These are phyloP conservation scores for Phocides pigmalion DNA, from an alignment of 1,140 invertebrate species.

Conservation along the genomic window DNA sequence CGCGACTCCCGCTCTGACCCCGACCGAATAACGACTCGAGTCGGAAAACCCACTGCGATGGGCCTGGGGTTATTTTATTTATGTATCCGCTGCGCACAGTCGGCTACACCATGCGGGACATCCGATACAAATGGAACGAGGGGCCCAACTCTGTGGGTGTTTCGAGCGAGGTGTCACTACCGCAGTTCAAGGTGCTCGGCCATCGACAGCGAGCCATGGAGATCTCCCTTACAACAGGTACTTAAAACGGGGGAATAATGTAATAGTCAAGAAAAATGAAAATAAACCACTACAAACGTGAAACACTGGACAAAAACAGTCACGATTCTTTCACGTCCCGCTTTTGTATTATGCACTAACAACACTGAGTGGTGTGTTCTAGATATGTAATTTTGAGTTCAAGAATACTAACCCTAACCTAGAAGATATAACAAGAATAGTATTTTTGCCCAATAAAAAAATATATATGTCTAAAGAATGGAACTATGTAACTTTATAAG, in stretches of 20 bases:
- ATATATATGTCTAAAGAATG: too few relatives aligned
- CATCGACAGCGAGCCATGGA: constrained; percentile 95
- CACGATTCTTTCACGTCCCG: constrained; percentile 81
- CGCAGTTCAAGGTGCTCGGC: constrained; percentile 97
- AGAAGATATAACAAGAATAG: constrained; percentile 3
- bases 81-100: constrained; percentile 89
- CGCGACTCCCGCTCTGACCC: constrained; percentile 73
- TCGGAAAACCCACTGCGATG: constrained; percentile 87
- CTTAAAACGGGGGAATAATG: constrained; percentile 58
- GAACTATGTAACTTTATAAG: too few relatives aligned
- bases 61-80: constrained; percentile 87
- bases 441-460: neutral
- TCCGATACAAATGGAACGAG: constrained; percentile 97
- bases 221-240: constrained; percentile 96
- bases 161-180: constrained; percentile 95
- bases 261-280: constrained; percentile 43
- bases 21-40: constrained; percentile 77
- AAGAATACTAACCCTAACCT: constrained; percentile 18
- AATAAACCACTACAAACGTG: constrained; percentile 60
- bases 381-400: constrained; percentile 43
- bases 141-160: constrained; percentile 96
- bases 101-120: constrained; percentile 98
- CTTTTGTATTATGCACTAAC: constrained; percentile 80
- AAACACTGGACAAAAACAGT: constrained; percentile 78
- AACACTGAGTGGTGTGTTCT: constrained; percentile 74